Conservation (phyloP, 2,888 invertebrate genomes). For the Microplitis manilae region DNA sequence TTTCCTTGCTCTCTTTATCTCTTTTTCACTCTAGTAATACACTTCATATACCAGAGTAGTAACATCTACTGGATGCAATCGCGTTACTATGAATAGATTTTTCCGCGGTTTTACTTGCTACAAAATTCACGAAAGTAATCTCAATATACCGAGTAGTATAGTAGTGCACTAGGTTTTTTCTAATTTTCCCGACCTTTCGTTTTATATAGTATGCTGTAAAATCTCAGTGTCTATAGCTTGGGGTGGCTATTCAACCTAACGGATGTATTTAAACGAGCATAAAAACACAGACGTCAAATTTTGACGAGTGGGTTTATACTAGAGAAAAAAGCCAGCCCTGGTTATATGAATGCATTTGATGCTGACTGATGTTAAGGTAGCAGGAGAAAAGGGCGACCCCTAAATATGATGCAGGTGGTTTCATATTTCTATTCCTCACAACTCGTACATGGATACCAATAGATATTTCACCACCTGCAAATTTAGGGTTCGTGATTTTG, state of each 20-base stretch:
- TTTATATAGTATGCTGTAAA: background rate
- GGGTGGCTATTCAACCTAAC: conserved; percentile 2
- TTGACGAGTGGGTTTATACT: conserved; percentile 22
- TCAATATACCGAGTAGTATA: background rate
- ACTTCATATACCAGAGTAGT: background rate
- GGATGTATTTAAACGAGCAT: conserved; percentile 12
- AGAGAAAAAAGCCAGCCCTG: conserved; percentile 1
- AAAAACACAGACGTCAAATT: conserved; percentile 24
- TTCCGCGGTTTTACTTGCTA: conserved; percentile 7
- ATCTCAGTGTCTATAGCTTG: background rate
- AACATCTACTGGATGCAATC: conserved; percentile 8
- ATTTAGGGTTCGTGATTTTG: background rate
- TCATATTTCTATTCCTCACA: conserved; percentile 51
- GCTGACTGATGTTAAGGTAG: background rate
- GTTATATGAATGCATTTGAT: background rate
- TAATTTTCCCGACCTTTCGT: conserved; percentile 13
- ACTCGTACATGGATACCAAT: background rate
- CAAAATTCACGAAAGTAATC: conserved; percentile 4
- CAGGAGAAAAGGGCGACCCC: background rate
- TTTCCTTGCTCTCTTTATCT: background rate
- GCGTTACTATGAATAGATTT: conserved; percentile 26
- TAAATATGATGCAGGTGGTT: conserved; percentile 52
- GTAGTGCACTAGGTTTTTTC: background rate
- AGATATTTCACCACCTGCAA: background rate
- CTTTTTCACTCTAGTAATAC: conserved; percentile 6